Evolutionary conservation across 2,888 invertebrate species (phyloP), one percentile per base, ranked within the genome.

Genomic region (Biston betularia): DNA sequence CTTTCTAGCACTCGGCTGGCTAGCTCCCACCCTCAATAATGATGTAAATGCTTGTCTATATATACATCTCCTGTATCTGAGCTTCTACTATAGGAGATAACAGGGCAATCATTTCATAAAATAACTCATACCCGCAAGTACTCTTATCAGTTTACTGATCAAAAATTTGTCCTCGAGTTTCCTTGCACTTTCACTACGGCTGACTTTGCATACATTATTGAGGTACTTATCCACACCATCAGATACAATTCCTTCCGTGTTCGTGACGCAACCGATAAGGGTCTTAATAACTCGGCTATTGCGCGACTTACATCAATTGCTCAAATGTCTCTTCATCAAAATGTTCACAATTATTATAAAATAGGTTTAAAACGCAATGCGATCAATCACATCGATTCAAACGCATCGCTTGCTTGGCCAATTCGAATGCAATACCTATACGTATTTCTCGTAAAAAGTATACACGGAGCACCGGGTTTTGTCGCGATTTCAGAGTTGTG

Each of bases 221-320:
- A 58, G 40, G n/a, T 60, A 63, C 35, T 33, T 68, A 65, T 69
- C 68, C 33, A 68, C 34, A 59, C 49, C 64, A 73, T 71, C 70
- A 64, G 70, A 73, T 68, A 59, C 60, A 63, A 63, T 69, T 65
- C 49, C 70, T 73, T 75, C 74, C 73, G 73, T 68, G 57, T 66
- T 64, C 48, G 44, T 70, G 71, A 69, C 70, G 66, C 48, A 75
- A 75, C 55, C 40, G 70, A 69, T 71, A 67, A 71, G 57, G 59
- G 63, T 69, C 69, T 71, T 69, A 71, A 72, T 59, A 46, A 49
- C 61, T 57, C 14, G 45, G 60, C 63, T 63, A 66, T 62, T 62
- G 49, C 49, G 56, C 50, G 58, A 52, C 57, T 58, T 69, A 64
- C 57, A 59, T 63, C 65, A 55, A 67, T 65, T 65, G 60, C 59